Evolutionary conservation across 1,140 invertebrate species (phyloP), one percentile per base, ranked within the genome.

Genomic region (Drosophila bipectinata): DNA sequence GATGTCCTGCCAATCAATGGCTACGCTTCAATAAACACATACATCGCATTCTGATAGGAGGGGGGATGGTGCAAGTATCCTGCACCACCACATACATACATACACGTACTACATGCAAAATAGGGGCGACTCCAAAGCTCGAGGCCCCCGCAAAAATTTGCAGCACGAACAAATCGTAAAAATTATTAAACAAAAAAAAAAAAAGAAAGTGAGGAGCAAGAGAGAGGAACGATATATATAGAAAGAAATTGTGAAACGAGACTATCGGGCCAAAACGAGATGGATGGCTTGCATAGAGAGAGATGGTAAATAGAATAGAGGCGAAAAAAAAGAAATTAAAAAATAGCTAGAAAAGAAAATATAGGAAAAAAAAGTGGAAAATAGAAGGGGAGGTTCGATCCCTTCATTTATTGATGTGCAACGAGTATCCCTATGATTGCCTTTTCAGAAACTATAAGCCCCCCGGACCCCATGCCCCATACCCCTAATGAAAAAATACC

Each of bases 1-100:
- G 89, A 90, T 90, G 89, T 90, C 89, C 89, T 90, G 89, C 89
- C 89, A 90, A 90, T 90, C 89, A 91, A 91, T 90, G 81, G 89
- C 84, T 90, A 91, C 80, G 89, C 74, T 89, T 90, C 80, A 91
- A 79, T 91, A 81, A 91, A 89, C 80, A 90, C 77, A 83, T 80
- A 90, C 77, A 88, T 61, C 49, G 72, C 63, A 79, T 75, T 68
- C 68, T 49, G 41, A 6, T 6, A 4, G 14, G 34, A 45, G 5
- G 15, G 39, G 53, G 34, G 56, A 37, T 37, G 58, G 58, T 58
- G 34, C 4, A 3, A 37, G 15, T 44, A 18, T 44, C 62, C 72
- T 79, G 60, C 72, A 63, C 52, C 53, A 45, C 54, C 26, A 28
- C 26, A 47, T 26, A 51, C 39, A 66, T 18, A 18, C 21, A 21